Conservation (phyloP, 2,888 invertebrate species). For the Lamproptera curius region DNA sequence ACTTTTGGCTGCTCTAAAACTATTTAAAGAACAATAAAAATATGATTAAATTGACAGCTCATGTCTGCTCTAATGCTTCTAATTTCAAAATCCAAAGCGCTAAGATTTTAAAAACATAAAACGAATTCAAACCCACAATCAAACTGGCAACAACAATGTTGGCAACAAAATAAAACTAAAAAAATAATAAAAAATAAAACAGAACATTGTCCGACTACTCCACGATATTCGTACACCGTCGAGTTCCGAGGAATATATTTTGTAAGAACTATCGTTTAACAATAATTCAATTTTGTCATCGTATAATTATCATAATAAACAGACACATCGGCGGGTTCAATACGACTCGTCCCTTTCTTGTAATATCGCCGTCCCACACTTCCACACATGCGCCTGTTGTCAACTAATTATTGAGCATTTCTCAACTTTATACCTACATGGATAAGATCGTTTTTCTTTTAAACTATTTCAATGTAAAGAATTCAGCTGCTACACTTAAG, state of each 20-base stretch:
- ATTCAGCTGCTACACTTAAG: conserved; percentile 52
- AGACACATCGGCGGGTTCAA: conserved; percentile 60
- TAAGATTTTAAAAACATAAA: no score
- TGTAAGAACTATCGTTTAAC: conserved; percentile 36
- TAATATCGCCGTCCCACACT: conserved; percentile 41
- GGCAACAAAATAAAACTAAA: no score
- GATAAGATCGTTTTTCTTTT: conserved; percentile 54
- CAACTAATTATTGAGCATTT: conserved; percentile 61
- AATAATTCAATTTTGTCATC: conserved; percentile 57
- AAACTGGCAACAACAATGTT: no score
- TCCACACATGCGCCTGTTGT: conserved; percentile 55
- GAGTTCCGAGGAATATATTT: conserved; percentile 17
- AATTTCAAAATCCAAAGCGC: no score
- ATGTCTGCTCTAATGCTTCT: no score
- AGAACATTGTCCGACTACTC: no score
- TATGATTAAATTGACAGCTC: no score
- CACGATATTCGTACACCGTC: no score
- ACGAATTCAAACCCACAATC: no score
- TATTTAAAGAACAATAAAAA: no score
- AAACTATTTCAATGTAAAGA: conserved; percentile 44
- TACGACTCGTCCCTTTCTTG: conserved; percentile 45
- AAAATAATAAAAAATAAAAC: no score
- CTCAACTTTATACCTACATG: conserved; percentile 28
- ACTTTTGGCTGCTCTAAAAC: no score
- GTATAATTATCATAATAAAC: conserved; percentile 62